phyloP scores from a whole-genome alignment of 2,888 invertebrate species.

The Dioctria rufipes region DNA sequence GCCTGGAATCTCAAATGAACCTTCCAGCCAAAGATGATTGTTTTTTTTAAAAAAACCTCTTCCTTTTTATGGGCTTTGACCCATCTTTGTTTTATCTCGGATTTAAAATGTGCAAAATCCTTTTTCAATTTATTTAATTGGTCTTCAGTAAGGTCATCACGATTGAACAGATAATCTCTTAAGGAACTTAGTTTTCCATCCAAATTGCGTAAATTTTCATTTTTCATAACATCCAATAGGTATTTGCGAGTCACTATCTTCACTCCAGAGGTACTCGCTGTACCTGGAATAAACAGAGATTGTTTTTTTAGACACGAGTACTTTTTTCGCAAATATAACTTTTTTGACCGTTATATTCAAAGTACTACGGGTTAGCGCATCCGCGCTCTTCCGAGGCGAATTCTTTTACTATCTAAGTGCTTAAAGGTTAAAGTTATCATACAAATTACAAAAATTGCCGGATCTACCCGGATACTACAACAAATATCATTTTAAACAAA shows the following conservation, averaged over 20 bases:
- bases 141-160: neutral
- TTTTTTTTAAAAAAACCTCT: constrained; percentile 39
- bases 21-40: constrained; percentile 55
- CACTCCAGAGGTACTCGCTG: neutral
- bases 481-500: neutral
- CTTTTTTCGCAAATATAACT: neutral
- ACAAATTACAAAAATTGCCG: neutral
- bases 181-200: neutral
- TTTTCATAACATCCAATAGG: neutral
- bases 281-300: neutral
- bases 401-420: neutral
- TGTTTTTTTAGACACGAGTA: neutral
- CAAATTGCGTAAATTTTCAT: neutral
- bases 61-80: constrained; percentile 3
- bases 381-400: neutral
- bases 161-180: neutral
- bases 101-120: constrained; percentile 2
- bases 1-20: constrained; percentile 53
- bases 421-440: neutral
- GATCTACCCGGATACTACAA: constrained; percentile 1
- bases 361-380: neutral
- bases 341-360: neutral
- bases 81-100: neutral
- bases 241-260: no score
- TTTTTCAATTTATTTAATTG: neutral